Evolutionary conservation across 1,140 invertebrate genomes (phyloP).

Genomic region (Zelostemma sp.): DNA sequence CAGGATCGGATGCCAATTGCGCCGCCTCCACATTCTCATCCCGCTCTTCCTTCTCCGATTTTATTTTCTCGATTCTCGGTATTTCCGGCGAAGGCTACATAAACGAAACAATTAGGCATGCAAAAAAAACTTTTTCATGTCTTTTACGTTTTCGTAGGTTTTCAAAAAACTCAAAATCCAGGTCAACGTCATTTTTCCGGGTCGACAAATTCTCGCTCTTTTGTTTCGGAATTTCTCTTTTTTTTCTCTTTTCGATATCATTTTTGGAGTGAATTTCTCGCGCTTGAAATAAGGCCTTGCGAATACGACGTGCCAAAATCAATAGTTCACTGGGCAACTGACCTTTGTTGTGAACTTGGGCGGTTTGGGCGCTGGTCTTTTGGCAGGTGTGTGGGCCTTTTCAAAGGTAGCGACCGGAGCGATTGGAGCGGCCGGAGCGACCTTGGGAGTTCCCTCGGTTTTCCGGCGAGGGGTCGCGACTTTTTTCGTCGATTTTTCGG

Average conservation of each 20-base stretch:
- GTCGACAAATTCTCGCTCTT: no score
- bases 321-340: slow-evolving; percentile 28
- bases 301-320: no score
- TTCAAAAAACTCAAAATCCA: not conserved
- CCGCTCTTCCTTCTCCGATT: not conserved
- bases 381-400: slow-evolving; percentile 52
- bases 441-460: slow-evolving; percentile 23
- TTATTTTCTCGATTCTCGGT: slow-evolving; percentile 10
- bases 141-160: not conserved
- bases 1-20: slow-evolving; percentile 20
- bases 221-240: no score
- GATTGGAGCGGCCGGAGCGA: no score
- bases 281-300: no score
- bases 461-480: slow-evolving; percentile 12
- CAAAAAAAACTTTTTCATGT: not conserved
- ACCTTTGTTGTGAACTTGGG: slow-evolving; percentile 43
- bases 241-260: no score
- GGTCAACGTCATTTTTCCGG: not conserved
- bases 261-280: no score
- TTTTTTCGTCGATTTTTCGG: slow-evolving; percentile 19
- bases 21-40: not conserved
- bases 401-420: no score
- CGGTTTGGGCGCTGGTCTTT: slow-evolving; percentile 61
- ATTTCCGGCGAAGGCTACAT: not conserved
- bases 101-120: not conserved